Evolutionary conservation across 2,888 invertebrate species (phyloP).

Genomic region (Amiota communis): DNA sequence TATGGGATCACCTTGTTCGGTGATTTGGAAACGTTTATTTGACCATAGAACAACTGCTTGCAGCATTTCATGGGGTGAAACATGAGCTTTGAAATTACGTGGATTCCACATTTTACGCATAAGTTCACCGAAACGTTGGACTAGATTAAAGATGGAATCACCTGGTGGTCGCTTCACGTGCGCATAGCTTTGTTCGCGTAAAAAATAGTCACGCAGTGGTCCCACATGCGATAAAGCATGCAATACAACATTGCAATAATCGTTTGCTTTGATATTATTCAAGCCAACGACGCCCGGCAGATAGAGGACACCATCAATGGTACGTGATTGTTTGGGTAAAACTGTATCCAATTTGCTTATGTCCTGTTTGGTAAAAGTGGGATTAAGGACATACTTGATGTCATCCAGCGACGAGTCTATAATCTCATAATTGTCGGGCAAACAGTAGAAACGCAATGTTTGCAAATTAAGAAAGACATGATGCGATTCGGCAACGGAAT

Average conservation of each 20-base stretch:
- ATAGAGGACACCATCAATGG: conserved; percentile 94
- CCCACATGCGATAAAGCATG: conserved; percentile 96
- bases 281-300: conserved; percentile 97
- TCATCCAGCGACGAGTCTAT: conserved; percentile 98
- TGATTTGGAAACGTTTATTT: conserved; percentile 97
- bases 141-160: conserved; percentile 92
- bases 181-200: conserved; percentile 93
- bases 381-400: conserved; percentile 98
- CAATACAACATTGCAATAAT: conserved; percentile 98
- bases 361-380: conserved; percentile 90
- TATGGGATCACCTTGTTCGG: conserved; percentile 97
- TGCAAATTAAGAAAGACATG: conserved; percentile 98
- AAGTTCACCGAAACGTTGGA: conserved; percentile 93
- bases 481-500: conserved; percentile 97
- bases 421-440: conserved; percentile 99
- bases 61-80: conserved; percentile 99
- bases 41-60: conserved; percentile 98
- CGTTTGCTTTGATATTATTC: conserved; percentile 99
- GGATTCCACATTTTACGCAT: conserved; percentile 99
- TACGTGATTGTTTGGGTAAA: conserved; percentile 85
- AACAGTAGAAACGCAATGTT: conserved; percentile 97
- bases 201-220: conserved; percentile 94
- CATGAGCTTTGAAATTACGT: conserved; percentile 98
- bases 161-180: conserved; percentile 94
- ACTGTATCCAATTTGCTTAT: conserved; percentile 84